Base-by-base conservation (phyloP, 1,140 invertebrate species). In the Lordiphosa mommai region DNA sequence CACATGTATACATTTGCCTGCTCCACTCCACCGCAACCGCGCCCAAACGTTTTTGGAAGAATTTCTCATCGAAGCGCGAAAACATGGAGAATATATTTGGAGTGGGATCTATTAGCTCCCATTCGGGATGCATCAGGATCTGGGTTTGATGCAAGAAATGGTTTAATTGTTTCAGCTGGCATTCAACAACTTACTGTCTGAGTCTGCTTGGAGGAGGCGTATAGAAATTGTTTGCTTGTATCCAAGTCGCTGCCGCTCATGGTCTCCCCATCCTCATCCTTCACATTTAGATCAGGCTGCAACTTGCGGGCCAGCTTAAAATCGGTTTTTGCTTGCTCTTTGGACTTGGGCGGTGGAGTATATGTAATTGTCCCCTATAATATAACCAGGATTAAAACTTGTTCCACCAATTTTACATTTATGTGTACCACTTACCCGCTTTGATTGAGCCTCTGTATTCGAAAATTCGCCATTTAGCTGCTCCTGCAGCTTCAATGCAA, bases 11-110 rank as follows among this genome's bases (percentile, higher is more conserved):
- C 98, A 99, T 99, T 73, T 94, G 90, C 65, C 95, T 95, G 87
- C 97, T 99, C 98, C 98, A 99, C 79, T 94, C 94, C 0, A 99
- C 93, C 84, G 94, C 93, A 13, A 97, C 95, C 48, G 93, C 90
- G 0, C 91, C 88, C 27, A 99, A 90, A 50, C 90, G 91, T 17
- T 93, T 92, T 91, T 93, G 94, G 82, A 99, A 99, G 82, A 96
- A 99, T 58, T 92, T 91, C 20, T 92, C 86, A 90, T 99, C 94
- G 82, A 98, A 99, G 48, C 95, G 92, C 0, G 93, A 61, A 90
- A 99, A 99, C 40, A 99, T 88, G 0, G 91, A 91, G 72, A 94
- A 92, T 48, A 99, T 93, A 89, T 99, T 95, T 0, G 98, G 98
- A 32, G 93, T 98, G 3, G 98, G 98, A 90, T 99, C 98, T 0